A percentile compares a stretch with the other conserved stretches of the same genome.
phyloP scores from a whole-genome alignment of 2,797 vertebrate species.

The Siniperca obscura region DNA sequence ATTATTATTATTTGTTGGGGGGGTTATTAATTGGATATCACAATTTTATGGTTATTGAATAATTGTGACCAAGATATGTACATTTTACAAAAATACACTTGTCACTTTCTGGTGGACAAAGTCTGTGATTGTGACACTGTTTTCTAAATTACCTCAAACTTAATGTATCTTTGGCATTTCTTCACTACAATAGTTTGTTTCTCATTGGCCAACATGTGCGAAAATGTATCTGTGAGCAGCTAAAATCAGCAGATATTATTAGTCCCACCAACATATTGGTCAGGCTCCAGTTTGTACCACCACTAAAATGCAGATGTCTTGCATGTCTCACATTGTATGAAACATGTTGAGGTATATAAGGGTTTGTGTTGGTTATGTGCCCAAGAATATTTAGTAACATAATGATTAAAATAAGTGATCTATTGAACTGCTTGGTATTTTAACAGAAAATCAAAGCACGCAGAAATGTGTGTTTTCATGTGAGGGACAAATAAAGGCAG shows the following conservation, averaged over 20 bases:
- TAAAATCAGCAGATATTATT: background rate
- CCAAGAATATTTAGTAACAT: background rate
- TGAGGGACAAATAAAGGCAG: slow-evolving; percentile 43
- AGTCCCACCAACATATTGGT: background rate
- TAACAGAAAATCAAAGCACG: background rate
- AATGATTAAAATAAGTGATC: background rate
- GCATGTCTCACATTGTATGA: background rate
- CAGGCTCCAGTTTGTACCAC: background rate
- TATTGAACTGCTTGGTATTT: background rate
- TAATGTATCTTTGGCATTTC: background rate
- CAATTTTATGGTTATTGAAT: background rate
- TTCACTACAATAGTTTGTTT: background rate
- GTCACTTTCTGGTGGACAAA: background rate
- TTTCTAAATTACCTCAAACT: background rate
- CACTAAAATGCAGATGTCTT: background rate
- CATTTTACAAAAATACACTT: background rate
- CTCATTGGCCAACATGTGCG: background rate
- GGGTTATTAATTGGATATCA: background rate
- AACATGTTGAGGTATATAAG: background rate
- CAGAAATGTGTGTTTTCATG: slow-evolving; percentile 22
- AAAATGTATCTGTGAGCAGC: background rate
- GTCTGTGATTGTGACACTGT: background rate
- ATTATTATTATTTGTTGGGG: background rate
- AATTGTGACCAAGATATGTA: background rate
- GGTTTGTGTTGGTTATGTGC: background rate